Evolutionary conservation across 1,140 invertebrate genomes (phyloP).

Genomic region (Glomeris maerens): DNA sequence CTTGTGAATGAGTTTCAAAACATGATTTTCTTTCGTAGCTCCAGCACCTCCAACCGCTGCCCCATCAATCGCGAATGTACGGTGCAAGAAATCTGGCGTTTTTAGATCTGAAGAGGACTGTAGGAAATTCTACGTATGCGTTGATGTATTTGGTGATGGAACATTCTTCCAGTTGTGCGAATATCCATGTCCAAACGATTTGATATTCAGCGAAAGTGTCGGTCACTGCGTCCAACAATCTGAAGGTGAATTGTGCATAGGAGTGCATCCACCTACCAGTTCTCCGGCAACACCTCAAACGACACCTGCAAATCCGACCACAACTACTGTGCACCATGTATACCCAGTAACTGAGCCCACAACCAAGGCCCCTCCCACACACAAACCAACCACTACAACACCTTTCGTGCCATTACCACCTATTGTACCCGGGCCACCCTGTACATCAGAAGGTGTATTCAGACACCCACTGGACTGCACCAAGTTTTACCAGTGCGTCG

Average conservation of each 20-base stretch:
- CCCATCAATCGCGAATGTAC: background rate
- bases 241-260: background rate
- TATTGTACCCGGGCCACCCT: background rate
- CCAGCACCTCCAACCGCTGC: background rate
- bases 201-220: background rate
- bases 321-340: background rate
- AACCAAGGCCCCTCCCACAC: background rate
- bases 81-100: background rate
- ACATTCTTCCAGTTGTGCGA: background rate
- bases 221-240: background rate
- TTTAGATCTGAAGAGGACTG: slow-evolving; percentile 1
- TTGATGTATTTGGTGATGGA: background rate
- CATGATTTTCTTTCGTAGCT: no score
- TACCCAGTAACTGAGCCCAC: background rate
- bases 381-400: background rate
- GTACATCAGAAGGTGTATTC: background rate
- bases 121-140: background rate
- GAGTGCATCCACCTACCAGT: background rate
- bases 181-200: background rate
- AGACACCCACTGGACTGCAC: background rate
- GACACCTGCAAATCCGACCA: background rate
- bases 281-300: no score
- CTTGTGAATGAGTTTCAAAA: no score
- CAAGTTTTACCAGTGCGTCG: background rate
- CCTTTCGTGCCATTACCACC: background rate